Evolutionary conservation across 2,888 invertebrate genomes (phyloP), one percentile per base, ranked within the genome.

Genomic region (Argyra leucocephala): DNA sequence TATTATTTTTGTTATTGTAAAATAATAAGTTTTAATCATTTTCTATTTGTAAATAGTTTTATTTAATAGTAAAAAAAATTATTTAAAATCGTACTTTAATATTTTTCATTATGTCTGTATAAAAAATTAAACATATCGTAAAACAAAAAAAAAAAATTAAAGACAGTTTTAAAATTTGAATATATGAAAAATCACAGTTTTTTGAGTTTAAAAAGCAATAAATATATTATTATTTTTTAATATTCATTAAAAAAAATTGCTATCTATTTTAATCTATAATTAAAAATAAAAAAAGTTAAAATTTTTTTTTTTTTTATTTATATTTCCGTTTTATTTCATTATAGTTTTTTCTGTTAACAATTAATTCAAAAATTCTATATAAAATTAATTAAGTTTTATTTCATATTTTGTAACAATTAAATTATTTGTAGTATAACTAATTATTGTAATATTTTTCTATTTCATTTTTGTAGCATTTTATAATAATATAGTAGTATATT

Each of bases 401-500:
- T 48, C 9, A 2, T 12, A 48, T 48, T 48, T 48, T 18, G 9
- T 48, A 48, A 48, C 48, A 48, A 48, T 48, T 18, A 48, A 48
- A 5, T 48, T 18, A 5, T 48, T 48, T 48, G 18, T 31, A 31
- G 10, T n/a, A n/a, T n/a, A n/a, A n/a, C n/a, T n/a, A n/a, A 31
- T 48, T 18, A 61, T 66, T 64, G 65, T 63, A 66, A 65, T 66
- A 24, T 5, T 64, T 65, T 64, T 66, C 66, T 61, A 64, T 65
- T 63, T 64, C 65, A 61, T 59, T 68, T 64, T 68, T 22, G 61
- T 62, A 62, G 36, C 36, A n/a, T 24, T 6, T 61, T 62, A 61
- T 62, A 62, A 31, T 66, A 63, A 62, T 68, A 66, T 65, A 69
- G 66, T 68, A 67, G 48, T 48, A 3, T n/a, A 7, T 5, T 48